Percentiles rank a stretch among this genome's conserved stretches.
Evolutionary conservation across 2,888 invertebrate genomes (phyloP).

Genomic region (Zygaena filipendulae): DNA sequence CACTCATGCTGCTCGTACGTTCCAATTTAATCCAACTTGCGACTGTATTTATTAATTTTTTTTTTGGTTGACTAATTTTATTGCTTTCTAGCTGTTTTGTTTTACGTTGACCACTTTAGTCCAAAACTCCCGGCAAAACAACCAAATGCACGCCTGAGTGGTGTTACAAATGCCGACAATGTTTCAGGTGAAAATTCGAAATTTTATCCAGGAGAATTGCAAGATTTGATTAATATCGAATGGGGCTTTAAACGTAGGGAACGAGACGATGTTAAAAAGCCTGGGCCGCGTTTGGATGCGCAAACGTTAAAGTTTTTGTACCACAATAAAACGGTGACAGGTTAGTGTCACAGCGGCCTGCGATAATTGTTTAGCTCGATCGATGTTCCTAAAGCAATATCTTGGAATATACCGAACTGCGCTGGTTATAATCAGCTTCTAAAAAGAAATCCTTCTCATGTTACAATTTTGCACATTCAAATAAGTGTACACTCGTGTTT

Average conservation of each 20-base stretch:
- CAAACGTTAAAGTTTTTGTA: slow-evolving; percentile 67
- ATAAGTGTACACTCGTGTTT: too few relatives aligned
- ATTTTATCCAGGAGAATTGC: slow-evolving; percentile 63
- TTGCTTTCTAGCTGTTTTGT: slow-evolving; percentile 28
- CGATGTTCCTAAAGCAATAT: slow-evolving; percentile 40
- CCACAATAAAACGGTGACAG: slow-evolving; percentile 63
- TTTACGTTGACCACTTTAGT: slow-evolving; percentile 27
- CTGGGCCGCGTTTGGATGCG: slow-evolving; percentile 85
- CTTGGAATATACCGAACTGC: too few relatives aligned
- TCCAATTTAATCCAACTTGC: too few relatives aligned
- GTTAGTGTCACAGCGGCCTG: slow-evolving; percentile 62
- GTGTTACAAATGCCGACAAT: slow-evolving; percentile 49
- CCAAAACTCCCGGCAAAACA: slow-evolving; percentile 23
- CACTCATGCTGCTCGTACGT: slow-evolving; percentile 30
- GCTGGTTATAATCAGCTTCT: too few relatives aligned
- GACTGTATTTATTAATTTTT: slow-evolving; percentile 29
- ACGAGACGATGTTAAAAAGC: slow-evolving; percentile 93
- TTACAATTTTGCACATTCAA: too few relatives aligned
- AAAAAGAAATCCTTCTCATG: too few relatives aligned
- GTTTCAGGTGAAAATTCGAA: slow-evolving; percentile 66
- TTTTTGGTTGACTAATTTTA: slow-evolving; percentile 26
- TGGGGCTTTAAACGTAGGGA: slow-evolving; percentile 89
- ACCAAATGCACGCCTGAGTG: slow-evolving; percentile 30
- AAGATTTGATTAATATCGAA: slow-evolving; percentile 72
- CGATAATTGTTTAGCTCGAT: slow-evolving; percentile 41